A percentile compares a stretch with the other conserved stretches of the same genome.
phyloP scores from a whole-genome alignment of 2,113 vertebrate genomes.

The Irena cyanogastra region DNA sequence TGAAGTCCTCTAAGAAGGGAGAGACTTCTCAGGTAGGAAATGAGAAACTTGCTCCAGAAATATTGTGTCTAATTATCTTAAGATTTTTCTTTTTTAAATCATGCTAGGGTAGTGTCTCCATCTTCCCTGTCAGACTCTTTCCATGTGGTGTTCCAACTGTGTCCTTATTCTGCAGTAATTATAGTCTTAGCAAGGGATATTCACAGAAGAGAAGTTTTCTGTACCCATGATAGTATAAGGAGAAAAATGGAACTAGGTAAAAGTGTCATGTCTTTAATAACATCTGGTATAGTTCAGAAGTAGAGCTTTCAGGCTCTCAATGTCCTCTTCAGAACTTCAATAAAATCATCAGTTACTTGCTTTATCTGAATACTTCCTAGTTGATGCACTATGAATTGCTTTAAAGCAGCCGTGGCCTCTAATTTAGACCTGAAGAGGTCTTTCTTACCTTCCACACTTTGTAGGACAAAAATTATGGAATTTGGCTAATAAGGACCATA shows the following conservation, averaged over 20 bases:
- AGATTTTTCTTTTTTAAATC: background rate
- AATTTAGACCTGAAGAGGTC: background rate
- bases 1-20: background rate
- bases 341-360: background rate
- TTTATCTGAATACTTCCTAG: background rate
- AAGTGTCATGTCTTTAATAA: background rate
- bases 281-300: background rate
- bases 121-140: background rate
- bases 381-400: background rate
- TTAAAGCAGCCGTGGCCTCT: background rate
- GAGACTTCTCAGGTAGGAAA: background rate
- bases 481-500: background rate
- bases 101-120: background rate
- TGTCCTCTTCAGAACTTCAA: background rate
- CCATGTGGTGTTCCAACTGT: background rate
- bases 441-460: background rate
- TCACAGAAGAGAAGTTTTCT: background rate
- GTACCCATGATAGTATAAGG: background rate
- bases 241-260: background rate
- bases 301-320: background rate
- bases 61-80: background rate
- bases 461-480: background rate
- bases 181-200: background rate
- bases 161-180: background rate
- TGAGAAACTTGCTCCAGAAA: background rate